Evolutionary conservation across 2,113 vertebrate species (phyloP).

Genomic region (Sinosuthora webbiana): DNA sequence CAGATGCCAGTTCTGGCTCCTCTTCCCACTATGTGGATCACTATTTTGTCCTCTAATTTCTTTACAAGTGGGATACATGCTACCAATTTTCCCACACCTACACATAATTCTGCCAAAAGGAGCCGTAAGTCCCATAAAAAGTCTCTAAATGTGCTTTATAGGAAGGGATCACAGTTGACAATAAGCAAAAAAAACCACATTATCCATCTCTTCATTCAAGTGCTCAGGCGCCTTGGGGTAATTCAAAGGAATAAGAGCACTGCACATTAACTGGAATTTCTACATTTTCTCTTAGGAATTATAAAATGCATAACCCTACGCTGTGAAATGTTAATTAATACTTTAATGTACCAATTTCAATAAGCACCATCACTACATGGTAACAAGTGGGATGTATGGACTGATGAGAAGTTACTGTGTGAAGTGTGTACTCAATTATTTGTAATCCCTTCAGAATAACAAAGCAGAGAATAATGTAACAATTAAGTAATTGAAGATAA

Average conservation of each 20-base stretch:
- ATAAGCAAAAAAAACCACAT: neutral
- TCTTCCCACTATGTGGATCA: accelerated
- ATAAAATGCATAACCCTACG: neutral
- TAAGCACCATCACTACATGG: neutral
- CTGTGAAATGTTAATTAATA: neutral
- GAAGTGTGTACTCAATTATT: neutral
- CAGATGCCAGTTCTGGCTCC: neutral
- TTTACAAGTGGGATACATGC: neutral
- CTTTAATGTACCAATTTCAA: neutral
- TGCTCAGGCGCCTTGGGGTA: neutral
- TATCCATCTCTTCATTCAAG: neutral
- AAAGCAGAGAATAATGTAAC: neutral
- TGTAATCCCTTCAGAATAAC: neutral
- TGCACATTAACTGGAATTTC: neutral
- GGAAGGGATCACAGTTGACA: neutral
- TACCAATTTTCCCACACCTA: neutral
- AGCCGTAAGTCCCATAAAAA: neutral
- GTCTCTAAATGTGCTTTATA: neutral
- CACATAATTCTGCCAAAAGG: neutral
- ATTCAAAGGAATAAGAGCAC: neutral
- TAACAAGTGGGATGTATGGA: neutral
- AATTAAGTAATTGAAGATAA: neutral
- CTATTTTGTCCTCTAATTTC: neutral
- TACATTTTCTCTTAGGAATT: neutral
- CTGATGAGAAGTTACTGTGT: neutral